Conservation (phyloP, 1,140 invertebrate species). For the Sipha flava region DNA sequence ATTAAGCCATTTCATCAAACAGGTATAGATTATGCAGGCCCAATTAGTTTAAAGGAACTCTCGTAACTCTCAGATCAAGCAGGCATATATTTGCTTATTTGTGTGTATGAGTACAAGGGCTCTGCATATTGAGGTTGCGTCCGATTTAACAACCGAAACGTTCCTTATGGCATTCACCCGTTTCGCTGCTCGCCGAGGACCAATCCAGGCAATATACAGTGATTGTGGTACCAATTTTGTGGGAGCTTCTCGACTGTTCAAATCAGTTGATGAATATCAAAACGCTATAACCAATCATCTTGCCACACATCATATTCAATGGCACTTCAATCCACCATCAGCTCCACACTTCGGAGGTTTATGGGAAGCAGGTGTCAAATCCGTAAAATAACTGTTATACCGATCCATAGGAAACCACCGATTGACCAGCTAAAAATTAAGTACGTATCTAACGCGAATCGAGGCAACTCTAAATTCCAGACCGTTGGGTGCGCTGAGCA, state of each 20-base stretch:
- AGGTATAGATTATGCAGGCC: constrained; percentile 13
- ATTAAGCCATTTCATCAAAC: neutral
- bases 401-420: constrained; percentile 36
- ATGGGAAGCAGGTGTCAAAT: too few relatives aligned
- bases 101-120: too few relatives aligned
- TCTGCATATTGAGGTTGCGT: constrained; percentile 40
- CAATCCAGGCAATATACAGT: neutral
- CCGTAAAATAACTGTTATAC: constrained; percentile 40
- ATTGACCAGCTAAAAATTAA: too few relatives aligned
- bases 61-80: too few relatives aligned
- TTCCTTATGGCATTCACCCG: too few relatives aligned
- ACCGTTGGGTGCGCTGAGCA: constrained; percentile 41
- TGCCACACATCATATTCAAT: constrained; percentile 34
- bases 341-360: too few relatives aligned
- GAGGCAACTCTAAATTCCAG: constrained; percentile 41
- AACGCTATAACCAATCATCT: neutral
- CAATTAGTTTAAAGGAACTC: neutral
- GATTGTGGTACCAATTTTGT: constrained; percentile 36
- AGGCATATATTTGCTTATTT: constrained; percentile 38
- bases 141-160: constrained; percentile 36
- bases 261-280: neutral
- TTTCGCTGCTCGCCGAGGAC: too few relatives aligned
- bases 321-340: too few relatives aligned
- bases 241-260: constrained; percentile 19
- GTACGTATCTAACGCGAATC: constrained; percentile 37